Base-by-base conservation (phyloP, 2,888 invertebrate genomes). In the Apocheima hispidaria region DNA sequence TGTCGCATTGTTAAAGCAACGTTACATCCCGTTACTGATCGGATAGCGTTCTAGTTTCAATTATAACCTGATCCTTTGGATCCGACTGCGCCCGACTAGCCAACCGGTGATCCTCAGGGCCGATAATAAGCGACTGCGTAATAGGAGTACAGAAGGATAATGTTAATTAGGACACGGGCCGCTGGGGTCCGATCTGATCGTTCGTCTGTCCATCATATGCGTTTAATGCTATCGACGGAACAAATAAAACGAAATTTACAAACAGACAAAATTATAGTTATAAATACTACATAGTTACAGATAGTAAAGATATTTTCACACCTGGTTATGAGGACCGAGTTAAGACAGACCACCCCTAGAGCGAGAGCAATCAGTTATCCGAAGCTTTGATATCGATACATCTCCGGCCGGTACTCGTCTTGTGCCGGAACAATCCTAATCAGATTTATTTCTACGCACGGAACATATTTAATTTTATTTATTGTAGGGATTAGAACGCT, bases 361-460 rank as follows among this genome's bases (percentile, higher is more conserved):
- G 44, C 49, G 23, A 55, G 55, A 28, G 51, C 18, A 36, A 46
- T 44, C 18, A 6, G n/a, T 33, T 16, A 44, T 35, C 23, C 18
- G 10, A 10, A 33, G 20, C 33, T 35, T 12, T 43, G 26, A 20
- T n/a, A n/a, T 9, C 36, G 20, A 21, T 36, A 16, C n/a, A 36
- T 46, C 46, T 23, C 36, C 16, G 14, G 36, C 36, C 16, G 53
- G 18, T 14, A 33, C 38, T 40, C 7, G 41, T 52, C 20, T 23
- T 12, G 16, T 36, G 14, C 23, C 43, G 12, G 7, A 28, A 44
- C 52, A 40, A 36, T 36, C 36, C 41, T 57, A 50, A 65, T 63
- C 60, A 53, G 55, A 63, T 65, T 65, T 65, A 67, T 64, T 55
- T 35, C 51, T 56, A 49, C 55, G 48, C 33, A 38, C 35, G 23